Evolutionary conservation across 2,113 vertebrate genomes (phyloP).

Genomic region (Pseudorectes ferrugineus): DNA sequence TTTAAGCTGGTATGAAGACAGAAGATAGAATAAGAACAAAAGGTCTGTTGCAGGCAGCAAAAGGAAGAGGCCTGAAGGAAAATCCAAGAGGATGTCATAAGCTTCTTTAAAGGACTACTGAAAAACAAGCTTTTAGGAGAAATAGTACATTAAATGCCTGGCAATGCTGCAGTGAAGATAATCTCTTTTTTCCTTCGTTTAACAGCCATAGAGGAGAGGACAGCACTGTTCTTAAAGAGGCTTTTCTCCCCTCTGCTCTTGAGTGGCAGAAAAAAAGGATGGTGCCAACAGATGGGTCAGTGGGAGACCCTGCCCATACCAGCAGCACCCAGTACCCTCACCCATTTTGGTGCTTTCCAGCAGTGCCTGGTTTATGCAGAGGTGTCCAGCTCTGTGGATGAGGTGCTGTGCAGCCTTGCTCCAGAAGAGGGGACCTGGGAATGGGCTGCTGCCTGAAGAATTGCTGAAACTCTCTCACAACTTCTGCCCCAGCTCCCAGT

Average conservation of each 20-base stretch:
- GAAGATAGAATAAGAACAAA: not conserved
- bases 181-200: not conserved
- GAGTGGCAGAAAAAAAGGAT: rapidly evolving
- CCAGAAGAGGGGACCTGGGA: not conserved
- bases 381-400: rapidly evolving
- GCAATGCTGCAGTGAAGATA: not conserved
- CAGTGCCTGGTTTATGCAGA: not conserved
- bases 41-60: not conserved
- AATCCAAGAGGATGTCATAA: not conserved
- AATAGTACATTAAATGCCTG: not conserved
- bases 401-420: not conserved
- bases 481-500: not conserved
- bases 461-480: not conserved
- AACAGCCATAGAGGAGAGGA: not conserved
- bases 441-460: not conserved
- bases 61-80: not conserved
- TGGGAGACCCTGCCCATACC: not conserved
- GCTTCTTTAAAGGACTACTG: not conserved
- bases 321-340: not conserved
- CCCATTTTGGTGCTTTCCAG: not conserved
- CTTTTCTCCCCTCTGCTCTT: not conserved
- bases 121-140: not conserved
- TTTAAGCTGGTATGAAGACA: not conserved
- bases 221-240: not conserved
- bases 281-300: rapidly evolving